Evolutionary conservation across 2,113 vertebrate genomes (phyloP), one percentile per base, ranked within the genome.

Genomic region (Eurypyga helias): DNA sequence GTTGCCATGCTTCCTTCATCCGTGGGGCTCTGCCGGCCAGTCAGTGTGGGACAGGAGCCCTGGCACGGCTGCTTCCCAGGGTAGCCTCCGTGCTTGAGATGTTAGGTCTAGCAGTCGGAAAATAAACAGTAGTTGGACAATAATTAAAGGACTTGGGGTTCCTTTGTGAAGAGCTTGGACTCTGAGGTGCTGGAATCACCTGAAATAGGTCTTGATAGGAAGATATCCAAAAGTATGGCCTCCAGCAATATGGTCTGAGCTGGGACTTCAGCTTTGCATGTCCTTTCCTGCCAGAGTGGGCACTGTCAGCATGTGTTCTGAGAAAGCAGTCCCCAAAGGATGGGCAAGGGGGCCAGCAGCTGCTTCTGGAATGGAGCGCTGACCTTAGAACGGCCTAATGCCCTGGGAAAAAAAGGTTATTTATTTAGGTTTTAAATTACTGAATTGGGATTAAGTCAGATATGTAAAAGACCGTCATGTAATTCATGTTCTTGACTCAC

Each of bases 401-500:
- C 71, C 82, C 31, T 73, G 34, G 60, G 36, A 41, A 73, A 60
- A 55, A 87, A 90, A 85, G 18, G 18, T 67, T 79, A 48, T 43
- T 95, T 90, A 45, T 86, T 86, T 90, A 83, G 33, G 13, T 54
- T 86, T 94, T 62, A 73, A 80, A 69, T 89, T 88, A 89, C 70
- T 89, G 73, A 83, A 88, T 46, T 62, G 11, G 26, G 58, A 81
- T 95, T 83, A 92, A 86, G 49, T 83, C 8, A 10, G 43, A n/a
- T 90, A 55, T 31, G 41, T 89, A 48, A 70, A 87, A 73, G 41
- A n/a, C 29, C 1, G 1, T 64, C 12, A 10, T 49, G 55, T 75
- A 87, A 41, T 64, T 89, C 34, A 21, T 36, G 43, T 62, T 92
- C 43, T 81, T 89, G 85, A 67, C 45, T 89, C 55, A 79, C 4